phyloP scores from a whole-genome alignment of 1,140 invertebrate species.

The Drosophila littoralis region DNA sequence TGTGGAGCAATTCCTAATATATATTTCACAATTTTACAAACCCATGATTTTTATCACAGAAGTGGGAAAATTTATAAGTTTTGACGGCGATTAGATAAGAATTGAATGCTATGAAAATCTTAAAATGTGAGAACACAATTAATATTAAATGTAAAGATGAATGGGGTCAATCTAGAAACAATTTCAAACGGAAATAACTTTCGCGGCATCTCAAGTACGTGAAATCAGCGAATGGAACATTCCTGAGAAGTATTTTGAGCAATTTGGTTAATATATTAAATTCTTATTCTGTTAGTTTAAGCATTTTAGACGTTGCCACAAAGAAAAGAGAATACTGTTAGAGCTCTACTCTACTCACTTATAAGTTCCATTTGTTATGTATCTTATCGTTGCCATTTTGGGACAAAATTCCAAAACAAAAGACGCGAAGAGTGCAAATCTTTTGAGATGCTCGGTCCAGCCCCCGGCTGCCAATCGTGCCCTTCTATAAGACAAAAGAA shows the following conservation, averaged over 20 bases:
- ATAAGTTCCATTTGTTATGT: constrained; percentile 18
- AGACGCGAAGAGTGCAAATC: constrained; percentile 10
- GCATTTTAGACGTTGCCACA: not conserved
- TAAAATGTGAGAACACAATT: not conserved
- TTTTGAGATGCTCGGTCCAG: not conserved
- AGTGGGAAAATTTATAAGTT: too few species aligned
- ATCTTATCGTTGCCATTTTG: constrained; percentile 9
- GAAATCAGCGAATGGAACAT: too few species aligned
- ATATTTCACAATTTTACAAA: not conserved
- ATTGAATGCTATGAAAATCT: too few species aligned
- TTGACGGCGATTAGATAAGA: too few species aligned
- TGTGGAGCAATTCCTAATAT: not conserved
- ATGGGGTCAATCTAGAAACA: not conserved
- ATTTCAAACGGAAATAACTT: not conserved
- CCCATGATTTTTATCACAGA: too few species aligned
- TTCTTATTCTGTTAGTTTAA: constrained; percentile 18
- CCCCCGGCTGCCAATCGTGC: not conserved
- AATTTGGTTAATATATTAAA: not conserved
- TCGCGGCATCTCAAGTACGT: not conserved
- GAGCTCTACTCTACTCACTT: not conserved
- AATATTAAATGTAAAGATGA: not conserved
- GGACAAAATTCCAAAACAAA: constrained; percentile 19
- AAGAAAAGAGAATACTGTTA: constrained; percentile 24
- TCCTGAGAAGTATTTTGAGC: not conserved
- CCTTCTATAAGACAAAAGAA: not conserved